These are phyloP conservation scores for Watsonalla binaria DNA, from an alignment of 2,888 invertebrate species.

Conservation along the genomic window DNA sequence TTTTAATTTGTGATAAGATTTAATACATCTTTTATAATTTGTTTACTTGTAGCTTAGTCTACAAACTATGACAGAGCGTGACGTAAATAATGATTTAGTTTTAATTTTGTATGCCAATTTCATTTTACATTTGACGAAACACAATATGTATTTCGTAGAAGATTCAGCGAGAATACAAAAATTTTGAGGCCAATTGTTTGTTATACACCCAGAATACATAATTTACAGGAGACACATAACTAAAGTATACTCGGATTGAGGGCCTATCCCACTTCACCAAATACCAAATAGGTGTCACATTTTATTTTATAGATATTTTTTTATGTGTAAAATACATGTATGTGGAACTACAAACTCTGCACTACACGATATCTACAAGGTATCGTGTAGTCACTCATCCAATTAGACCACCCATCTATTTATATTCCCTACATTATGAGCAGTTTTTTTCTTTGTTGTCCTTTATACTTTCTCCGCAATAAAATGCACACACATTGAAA, in stretches of 20 bases:
- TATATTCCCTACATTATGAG: too few species aligned
- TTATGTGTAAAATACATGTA: too few species aligned
- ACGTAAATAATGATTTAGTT: conserved; percentile 22
- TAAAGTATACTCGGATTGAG: conserved; percentile 26
- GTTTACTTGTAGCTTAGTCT: neutral
- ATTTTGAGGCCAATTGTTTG: conserved; percentile 45
- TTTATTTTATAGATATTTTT: neutral
- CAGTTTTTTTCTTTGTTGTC: too few species aligned
- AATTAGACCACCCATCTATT: too few species aligned
- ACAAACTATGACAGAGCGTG: conserved; percentile 44
- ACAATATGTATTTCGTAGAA: conserved; percentile 28
- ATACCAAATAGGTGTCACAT: conserved; percentile 3
- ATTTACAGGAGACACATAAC: conserved; percentile 19
- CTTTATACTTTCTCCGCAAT: too few species aligned
- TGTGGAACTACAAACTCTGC: too few species aligned
- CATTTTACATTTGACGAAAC: conserved; percentile 28
- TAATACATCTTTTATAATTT: too few species aligned
- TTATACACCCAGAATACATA: conserved; percentile 54
- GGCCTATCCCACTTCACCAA: conserved; percentile 8
- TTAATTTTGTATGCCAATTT: conserved; percentile 53
- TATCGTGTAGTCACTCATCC: too few species aligned
- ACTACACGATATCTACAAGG: too few species aligned
- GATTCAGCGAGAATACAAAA: conserved; percentile 13
- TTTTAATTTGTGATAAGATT: too few species aligned
- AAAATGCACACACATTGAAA: too few species aligned